These are phyloP conservation scores for Pteropus rufus DNA, from an alignment of 2,797 vertebrate species.

Conservation along the genomic window DNA sequence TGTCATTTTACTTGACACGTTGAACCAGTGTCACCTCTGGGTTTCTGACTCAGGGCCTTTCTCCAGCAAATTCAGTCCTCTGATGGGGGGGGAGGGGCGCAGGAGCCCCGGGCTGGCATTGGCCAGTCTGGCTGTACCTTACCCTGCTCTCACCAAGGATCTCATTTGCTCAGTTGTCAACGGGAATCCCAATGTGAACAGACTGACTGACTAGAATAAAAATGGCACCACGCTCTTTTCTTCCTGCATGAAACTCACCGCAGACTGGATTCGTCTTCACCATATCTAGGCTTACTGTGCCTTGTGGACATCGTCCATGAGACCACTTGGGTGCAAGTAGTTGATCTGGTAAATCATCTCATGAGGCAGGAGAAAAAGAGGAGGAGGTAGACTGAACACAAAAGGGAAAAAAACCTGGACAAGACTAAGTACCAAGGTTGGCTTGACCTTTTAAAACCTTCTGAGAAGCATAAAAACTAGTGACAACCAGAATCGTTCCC, in stretches of 20 bases:
- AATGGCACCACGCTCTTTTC: background rate
- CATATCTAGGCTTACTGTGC: background rate
- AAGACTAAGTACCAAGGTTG: background rate
- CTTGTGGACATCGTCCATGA: background rate
- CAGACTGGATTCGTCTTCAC: background rate
- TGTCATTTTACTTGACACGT: background rate
- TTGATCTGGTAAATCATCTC: background rate
- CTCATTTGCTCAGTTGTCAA: background rate
- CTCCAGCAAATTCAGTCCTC: background rate
- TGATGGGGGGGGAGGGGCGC: background rate
- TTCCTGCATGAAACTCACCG: background rate
- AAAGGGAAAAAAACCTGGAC: background rate
- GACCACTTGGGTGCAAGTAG: background rate
- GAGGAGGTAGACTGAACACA: background rate
- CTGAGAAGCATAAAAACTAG: background rate
- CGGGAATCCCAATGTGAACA: background rate
- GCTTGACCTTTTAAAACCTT: background rate
- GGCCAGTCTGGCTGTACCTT: background rate
- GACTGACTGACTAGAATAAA: background rate
- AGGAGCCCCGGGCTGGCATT: background rate
- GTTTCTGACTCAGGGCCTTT: background rate
- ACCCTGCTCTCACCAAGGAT: background rate
- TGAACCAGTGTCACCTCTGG: background rate
- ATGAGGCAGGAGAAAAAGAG: background rate
- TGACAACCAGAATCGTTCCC: background rate